These are phyloP conservation scores for Drosophila asahinai DNA, from an alignment of 1,140 invertebrate genomes.

Conservation along the genomic window DNA sequence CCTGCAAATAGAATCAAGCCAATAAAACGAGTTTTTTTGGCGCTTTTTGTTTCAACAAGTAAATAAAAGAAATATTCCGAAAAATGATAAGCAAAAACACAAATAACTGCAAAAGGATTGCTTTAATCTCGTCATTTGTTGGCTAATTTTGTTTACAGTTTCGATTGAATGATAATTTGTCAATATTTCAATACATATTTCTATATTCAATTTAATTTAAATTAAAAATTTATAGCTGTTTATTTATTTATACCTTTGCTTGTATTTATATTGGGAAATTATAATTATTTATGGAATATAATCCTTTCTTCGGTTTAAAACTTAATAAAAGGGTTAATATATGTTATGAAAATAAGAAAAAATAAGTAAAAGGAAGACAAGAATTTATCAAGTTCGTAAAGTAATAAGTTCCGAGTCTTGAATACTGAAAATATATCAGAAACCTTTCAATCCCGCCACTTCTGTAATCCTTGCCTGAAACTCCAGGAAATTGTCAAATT, in stretches of 20 bases:
- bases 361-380: too few species aligned
- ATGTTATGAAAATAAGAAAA: too few species aligned
- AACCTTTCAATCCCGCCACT: too few species aligned
- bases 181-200: not conserved
- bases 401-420: too few species aligned
- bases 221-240: not conserved
- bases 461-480: not conserved
- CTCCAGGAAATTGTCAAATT: too few species aligned
- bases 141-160: constrained; percentile 22
- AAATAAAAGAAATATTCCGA: not conserved
- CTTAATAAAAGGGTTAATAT: too few species aligned
- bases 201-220: not conserved
- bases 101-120: constrained; percentile 1
- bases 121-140: constrained; percentile 8
- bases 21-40: not conserved
- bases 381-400: too few species aligned
- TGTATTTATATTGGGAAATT: not conserved
- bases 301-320: too few species aligned
- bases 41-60: not conserved
- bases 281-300: not conserved
- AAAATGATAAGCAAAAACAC: constrained; percentile 1
- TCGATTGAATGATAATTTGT: constrained; percentile 11
- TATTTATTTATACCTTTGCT: not conserved
- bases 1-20: constrained; percentile 29
- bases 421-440: too few species aligned